Evolutionary conservation across 2,797 vertebrate genomes (phyloP).

Genomic region (Schizopygopsis pylzovi): DNA sequence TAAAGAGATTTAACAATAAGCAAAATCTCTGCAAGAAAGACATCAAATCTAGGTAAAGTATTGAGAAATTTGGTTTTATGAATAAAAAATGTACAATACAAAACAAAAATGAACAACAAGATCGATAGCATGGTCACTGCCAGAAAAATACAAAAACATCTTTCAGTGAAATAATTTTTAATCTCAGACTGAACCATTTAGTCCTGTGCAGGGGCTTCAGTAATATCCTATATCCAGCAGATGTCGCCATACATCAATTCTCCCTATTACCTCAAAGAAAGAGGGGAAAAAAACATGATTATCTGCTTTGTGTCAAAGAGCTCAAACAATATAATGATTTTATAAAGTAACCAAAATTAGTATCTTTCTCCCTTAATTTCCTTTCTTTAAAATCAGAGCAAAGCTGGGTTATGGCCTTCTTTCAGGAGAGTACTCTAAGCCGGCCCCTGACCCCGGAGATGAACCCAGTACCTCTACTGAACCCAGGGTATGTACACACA

Average conservation of each 20-base stretch:
- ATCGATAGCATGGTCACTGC: too few relatives aligned
- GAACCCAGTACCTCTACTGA: slow-evolving; percentile 84
- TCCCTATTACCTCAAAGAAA: background rate
- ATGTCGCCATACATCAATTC: slow-evolving; percentile 11
- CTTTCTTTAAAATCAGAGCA: slow-evolving; percentile 80
- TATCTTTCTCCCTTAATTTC: slow-evolving; percentile 9
- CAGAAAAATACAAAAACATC: too few relatives aligned
- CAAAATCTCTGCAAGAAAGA: too few relatives aligned
- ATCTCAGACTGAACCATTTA: background rate
- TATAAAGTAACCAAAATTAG: background rate
- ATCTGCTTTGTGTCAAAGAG: background rate
- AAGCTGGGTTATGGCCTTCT: slow-evolving; percentile 93
- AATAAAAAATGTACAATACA: too few relatives aligned
- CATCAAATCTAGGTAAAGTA: too few relatives aligned
- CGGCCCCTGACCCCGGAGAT: slow-evolving; percentile 82
- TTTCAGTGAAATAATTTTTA: too few relatives aligned
- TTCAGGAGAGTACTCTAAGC: slow-evolving; percentile 95
- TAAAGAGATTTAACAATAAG: too few relatives aligned
- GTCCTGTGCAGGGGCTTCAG: background rate
- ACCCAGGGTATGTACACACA: slow-evolving; percentile 80
- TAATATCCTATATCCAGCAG: slow-evolving; percentile 40
- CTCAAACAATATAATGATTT: background rate
- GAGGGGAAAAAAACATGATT: background rate
- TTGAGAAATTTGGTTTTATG: too few relatives aligned
- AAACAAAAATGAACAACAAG: too few relatives aligned